Conservation (phyloP, 2,797 vertebrate genomes). For the Phrynocephalus guinanensis region DNA sequence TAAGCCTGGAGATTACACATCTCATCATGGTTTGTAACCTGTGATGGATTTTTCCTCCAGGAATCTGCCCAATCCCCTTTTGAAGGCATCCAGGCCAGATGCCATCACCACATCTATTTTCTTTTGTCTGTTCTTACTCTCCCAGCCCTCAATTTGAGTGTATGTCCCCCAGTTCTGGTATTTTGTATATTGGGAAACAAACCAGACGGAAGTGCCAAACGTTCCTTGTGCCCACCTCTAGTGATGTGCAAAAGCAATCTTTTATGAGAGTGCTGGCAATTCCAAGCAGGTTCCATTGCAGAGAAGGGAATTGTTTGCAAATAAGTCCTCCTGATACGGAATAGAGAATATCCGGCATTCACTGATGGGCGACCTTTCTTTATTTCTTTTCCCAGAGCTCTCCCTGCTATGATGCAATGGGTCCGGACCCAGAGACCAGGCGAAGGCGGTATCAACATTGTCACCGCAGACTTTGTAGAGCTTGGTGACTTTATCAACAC, state of each 20-base stretch:
- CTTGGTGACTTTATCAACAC: slow-evolving; percentile 97
- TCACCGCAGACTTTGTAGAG: slow-evolving; percentile 98
- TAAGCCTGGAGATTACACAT: too few relatives aligned
- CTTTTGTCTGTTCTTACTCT: too few relatives aligned
- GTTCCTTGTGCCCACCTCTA: too few relatives aligned
- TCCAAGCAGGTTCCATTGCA: not conserved
- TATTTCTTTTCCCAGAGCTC: slow-evolving; percentile 83
- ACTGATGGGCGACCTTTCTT: slow-evolving; percentile 50
- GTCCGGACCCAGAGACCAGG: slow-evolving; percentile 92
- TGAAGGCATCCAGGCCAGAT: too few relatives aligned
- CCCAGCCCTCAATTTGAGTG: too few relatives aligned
- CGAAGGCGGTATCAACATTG: slow-evolving; percentile 95
- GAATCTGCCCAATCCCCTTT: too few relatives aligned
- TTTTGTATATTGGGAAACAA: too few relatives aligned
- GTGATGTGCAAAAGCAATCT: not conserved
- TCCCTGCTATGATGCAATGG: slow-evolving; percentile 98
- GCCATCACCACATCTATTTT: too few relatives aligned
- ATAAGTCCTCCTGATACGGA: not conserved
- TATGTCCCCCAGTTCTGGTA: too few relatives aligned
- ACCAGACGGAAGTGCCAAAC: too few relatives aligned
- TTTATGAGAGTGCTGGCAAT: not conserved
- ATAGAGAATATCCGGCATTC: not conserved
- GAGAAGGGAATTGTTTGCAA: not conserved
- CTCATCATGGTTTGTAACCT: too few relatives aligned
- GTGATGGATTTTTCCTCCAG: too few relatives aligned